These are phyloP conservation scores for Malachius bipustulatus DNA, from an alignment of 2,888 invertebrate species.

Conservation along the genomic window DNA sequence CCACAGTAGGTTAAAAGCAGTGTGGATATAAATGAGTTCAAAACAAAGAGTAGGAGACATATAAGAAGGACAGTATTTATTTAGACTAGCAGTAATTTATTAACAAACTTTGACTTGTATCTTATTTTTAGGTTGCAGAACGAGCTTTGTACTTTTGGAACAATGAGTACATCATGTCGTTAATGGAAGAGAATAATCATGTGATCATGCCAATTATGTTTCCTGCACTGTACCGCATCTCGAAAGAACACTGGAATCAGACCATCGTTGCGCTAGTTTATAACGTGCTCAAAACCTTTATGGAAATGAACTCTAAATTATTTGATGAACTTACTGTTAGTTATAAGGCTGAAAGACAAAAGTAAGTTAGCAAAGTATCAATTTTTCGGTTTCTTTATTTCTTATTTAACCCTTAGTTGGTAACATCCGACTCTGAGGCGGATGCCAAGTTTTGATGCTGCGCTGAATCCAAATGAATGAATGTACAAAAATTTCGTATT, in stretches of 20 bases:
- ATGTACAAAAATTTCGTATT: too few relatives aligned
- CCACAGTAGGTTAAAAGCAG: too few relatives aligned
- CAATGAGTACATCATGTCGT: constrained; percentile 98
- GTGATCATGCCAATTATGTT: constrained; percentile 99
- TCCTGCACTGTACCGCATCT: constrained; percentile 95
- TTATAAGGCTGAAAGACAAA: constrained; percentile 98
- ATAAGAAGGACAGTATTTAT: too few relatives aligned
- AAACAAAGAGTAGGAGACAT: too few relatives aligned
- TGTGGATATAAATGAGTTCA: too few relatives aligned
- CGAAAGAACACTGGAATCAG: constrained; percentile 99
- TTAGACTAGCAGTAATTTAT: too few relatives aligned
- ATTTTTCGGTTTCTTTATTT: too few relatives aligned
- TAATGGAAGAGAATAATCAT: constrained; percentile 97
- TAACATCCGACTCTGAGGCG: too few relatives aligned
- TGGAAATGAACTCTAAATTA: constrained; percentile 99
- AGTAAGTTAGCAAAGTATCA: constrained; percentile 57
- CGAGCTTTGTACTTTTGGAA: constrained; percentile 99
- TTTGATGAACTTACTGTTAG: constrained; percentile 98
- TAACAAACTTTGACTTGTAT: constrained; percentile 5
- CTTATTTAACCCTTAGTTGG: too few relatives aligned
- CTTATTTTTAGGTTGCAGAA: constrained; percentile 76
- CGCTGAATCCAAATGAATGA: too few relatives aligned
- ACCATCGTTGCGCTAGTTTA: constrained; percentile 98
- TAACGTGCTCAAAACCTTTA: constrained; percentile 98
- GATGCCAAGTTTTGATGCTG: too few relatives aligned